Percentiles rank a stretch among this genome's conserved stretches.
These are phyloP conservation scores for Eupithecia dodoneata DNA, from an alignment of 2,888 invertebrate species.

Conservation along the genomic window DNA sequence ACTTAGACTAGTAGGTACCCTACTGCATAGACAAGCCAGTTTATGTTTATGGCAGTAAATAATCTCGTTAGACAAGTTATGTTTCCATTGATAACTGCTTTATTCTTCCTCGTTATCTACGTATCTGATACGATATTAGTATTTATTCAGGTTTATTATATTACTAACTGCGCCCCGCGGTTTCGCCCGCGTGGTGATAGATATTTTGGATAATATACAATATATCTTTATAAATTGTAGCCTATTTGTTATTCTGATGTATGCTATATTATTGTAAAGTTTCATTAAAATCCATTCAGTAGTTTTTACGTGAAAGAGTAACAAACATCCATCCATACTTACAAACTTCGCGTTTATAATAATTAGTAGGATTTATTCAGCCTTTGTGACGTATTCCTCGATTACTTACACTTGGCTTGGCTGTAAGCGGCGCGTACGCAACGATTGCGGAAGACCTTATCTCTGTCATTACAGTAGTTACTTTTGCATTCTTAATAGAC, in stretches of 20 bases:
- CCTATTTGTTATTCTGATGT: too few relatives aligned
- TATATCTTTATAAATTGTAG: too few relatives aligned
- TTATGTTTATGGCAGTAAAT: background rate
- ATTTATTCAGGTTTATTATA: too few relatives aligned
- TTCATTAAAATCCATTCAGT: too few relatives aligned
- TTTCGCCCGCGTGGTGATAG: too few relatives aligned
- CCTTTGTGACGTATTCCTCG: background rate
- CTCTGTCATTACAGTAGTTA: slow-evolving; percentile 10
- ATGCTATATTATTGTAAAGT: too few relatives aligned
- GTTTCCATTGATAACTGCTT: background rate
- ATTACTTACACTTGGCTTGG: slow-evolving; percentile 4
- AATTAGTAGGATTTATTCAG: too few relatives aligned
- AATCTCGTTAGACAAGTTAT: background rate
- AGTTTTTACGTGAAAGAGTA: too few relatives aligned
- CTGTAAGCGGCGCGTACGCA: background rate
- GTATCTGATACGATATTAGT: background rate
- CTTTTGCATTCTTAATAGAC: slow-evolving; percentile 13
- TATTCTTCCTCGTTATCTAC: background rate
- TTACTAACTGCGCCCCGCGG: too few relatives aligned
- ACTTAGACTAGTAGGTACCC: background rate
- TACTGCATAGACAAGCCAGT: background rate
- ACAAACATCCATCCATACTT: too few relatives aligned
- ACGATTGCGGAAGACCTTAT: slow-evolving; percentile 15
- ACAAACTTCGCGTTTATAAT: too few relatives aligned
- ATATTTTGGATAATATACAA: too few relatives aligned